Evolutionary conservation across 2,113 vertebrate species (phyloP).

Genomic region (Neopipo cinnamomea): DNA sequence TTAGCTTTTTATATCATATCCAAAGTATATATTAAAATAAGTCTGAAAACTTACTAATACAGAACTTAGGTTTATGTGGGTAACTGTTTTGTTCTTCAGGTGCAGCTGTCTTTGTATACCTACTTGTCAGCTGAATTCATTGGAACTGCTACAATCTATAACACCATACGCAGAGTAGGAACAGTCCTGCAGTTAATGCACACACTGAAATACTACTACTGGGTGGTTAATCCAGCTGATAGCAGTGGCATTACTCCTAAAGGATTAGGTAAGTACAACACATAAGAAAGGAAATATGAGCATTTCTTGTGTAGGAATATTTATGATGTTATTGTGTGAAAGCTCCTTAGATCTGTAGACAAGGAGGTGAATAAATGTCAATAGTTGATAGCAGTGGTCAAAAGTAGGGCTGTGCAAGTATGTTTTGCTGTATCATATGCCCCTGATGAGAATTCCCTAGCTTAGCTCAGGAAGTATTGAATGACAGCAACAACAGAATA

Average conservation of each 20-base stretch:
- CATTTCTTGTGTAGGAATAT: not conserved
- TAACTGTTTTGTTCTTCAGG: slow-evolving; percentile 64
- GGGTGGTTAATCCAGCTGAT: slow-evolving; percentile 89
- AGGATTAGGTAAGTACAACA: slow-evolving; percentile 84
- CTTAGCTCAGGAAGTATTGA: not conserved
- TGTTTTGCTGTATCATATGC: not conserved
- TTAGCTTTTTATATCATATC: not conserved
- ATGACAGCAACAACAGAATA: not conserved
- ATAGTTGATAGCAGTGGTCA: not conserved
- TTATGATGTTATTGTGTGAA: not conserved
- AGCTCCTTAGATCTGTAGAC: not conserved
- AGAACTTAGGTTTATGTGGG: not conserved
- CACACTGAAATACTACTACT: slow-evolving; percentile 95
- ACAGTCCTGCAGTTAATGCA: slow-evolving; percentile 96
- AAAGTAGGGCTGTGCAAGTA: not conserved
- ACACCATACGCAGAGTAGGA: slow-evolving; percentile 92
- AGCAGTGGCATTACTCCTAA: slow-evolving; percentile 87
- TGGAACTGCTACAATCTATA: slow-evolving; percentile 93
- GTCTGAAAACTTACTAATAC: fast-evolving
- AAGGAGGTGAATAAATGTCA: not conserved
- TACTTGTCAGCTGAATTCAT: slow-evolving; percentile 97
- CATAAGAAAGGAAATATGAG: not conserved
- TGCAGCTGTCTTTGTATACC: slow-evolving; percentile 92
- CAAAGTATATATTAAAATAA: not conserved
- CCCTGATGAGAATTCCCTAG: not conserved